Evolutionary conservation across 2,888 invertebrate species (phyloP).

Genomic region (Lasioglossum lativentre): DNA sequence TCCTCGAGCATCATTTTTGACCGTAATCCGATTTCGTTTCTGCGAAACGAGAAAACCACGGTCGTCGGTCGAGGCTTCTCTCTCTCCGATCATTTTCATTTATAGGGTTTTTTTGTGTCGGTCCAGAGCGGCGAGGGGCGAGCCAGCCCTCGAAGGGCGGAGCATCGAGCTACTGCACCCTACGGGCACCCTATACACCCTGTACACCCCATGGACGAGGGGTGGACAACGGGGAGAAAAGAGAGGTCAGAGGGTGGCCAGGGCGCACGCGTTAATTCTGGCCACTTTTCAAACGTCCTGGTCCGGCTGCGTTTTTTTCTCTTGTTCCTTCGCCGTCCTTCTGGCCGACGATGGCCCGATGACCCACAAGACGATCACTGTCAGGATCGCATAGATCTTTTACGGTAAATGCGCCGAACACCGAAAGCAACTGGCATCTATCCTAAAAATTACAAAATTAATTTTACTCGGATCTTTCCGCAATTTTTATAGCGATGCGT

Average conservation of each 20-base stretch:
- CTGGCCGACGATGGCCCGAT: conserved; percentile 16
- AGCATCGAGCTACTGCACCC: conserved; percentile 63
- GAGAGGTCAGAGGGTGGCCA: conserved; percentile 50
- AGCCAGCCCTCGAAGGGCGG: conserved; percentile 66
- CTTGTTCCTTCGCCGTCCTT: conserved; percentile 21
- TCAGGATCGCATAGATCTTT: neutral
- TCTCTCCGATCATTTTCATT: conserved; percentile 74
- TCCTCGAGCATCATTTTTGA: conserved; percentile 34
- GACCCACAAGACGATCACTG: conserved; percentile 2
- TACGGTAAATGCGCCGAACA: neutral
- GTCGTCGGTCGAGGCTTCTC: conserved; percentile 6
- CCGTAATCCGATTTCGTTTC: conserved; percentile 75
- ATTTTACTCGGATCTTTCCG: neutral
- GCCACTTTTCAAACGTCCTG: conserved; percentile 81
- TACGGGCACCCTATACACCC: conserved; percentile 31
- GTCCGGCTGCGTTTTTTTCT: conserved; percentile 61
- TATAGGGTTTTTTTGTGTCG: conserved; percentile 65
- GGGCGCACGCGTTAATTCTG: conserved; percentile 81
- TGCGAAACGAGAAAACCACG: conserved; percentile 61
- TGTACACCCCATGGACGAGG: conserved; percentile 15
- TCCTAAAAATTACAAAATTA: neutral
- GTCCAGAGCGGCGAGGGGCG: conserved; percentile 53
- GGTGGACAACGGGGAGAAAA: conserved; percentile 42
- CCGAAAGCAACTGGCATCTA: neutral
- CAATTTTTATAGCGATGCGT: neutral